phyloP scores from a whole-genome alignment of 2,797 vertebrate genomes.

The Vireo griseus region DNA sequence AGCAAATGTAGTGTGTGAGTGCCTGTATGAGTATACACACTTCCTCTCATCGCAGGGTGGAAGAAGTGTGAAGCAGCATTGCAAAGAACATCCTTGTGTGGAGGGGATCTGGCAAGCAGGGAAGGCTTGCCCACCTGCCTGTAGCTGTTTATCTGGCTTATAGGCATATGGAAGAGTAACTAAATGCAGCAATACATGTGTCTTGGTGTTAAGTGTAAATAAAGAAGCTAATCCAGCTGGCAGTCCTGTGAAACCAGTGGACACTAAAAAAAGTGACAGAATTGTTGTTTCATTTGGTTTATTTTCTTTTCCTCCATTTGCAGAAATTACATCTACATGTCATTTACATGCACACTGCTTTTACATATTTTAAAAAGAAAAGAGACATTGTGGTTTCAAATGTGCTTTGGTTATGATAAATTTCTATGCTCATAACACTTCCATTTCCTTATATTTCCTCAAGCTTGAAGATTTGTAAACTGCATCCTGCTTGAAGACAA shows the following conservation, averaged over 20 bases:
- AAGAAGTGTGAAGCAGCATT: not conserved
- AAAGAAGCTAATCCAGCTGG: not conserved
- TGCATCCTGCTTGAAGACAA: constrained; percentile 51
- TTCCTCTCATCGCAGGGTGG: not conserved
- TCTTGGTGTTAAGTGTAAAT: not conserved
- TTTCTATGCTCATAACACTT: constrained; percentile 58
- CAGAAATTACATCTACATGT: constrained; percentile 61
- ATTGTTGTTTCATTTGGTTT: not conserved
- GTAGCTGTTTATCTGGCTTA: not conserved
- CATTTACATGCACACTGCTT: constrained; percentile 61
- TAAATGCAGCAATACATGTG: not conserved
- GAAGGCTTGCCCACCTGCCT: constrained; percentile 11
- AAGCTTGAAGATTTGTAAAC: constrained; percentile 60
- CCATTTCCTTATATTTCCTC: constrained; percentile 60
- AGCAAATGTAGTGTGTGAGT: not conserved
- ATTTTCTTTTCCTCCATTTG: constrained; percentile 44
- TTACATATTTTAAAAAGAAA: not conserved
- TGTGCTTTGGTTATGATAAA: constrained; percentile 52
- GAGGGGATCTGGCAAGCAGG: not conserved
- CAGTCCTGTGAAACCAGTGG: not conserved
- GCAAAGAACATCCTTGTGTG: not conserved
- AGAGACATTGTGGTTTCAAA: constrained; percentile 28
- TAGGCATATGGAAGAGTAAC: not conserved
- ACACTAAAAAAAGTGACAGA: not conserved
- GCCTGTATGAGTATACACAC: rapidly evolving